Evolutionary conservation across 2,797 vertebrate species (phyloP), one percentile per base, ranked within the genome.

Genomic region (Eremophila alpestris): DNA sequence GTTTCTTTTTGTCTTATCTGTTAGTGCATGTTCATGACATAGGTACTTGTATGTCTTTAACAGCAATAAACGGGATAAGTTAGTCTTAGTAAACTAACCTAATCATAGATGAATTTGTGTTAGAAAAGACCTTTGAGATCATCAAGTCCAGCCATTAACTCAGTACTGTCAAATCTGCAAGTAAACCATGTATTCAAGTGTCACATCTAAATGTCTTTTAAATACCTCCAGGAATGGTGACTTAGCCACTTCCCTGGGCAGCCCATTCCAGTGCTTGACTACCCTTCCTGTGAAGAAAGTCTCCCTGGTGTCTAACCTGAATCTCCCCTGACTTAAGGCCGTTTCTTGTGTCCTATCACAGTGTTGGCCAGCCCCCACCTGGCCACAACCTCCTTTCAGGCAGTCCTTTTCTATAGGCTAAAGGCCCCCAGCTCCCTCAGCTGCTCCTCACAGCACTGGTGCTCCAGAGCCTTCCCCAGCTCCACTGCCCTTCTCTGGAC

Each of bases 81-180:
- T 56, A 64, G 46, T 23, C 20, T 49, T 60, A 60, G 17, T 75
- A 68, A 24, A 24, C 10, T 13, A 52, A 68, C 2, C 1, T 70
- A 63, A 40, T 52, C 4, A 23, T 21, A 48, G 51, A 64, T 46
- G 9, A 1, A 5, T 58, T 75, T 54, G 36, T 49, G 9, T 48
- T 78, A 16, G 30, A 62, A 65, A 65, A 62, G 38, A 46, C 14
- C 1, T 15, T 52, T 48, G 19, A 48, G 38, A 24, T 68, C 15
- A 45, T 43, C 0, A 0, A 43, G 27, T 56, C 21, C 12, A 55
- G 1, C 27, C 1, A 4, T 56, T 51, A 70, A 56, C 5, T 10
- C 32, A 32, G 4, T 32, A 29, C 14, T 69, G 24, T 55, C n/a
- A 51, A 36, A 27, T 63, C 20, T 29, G 18, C 19, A 24, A 59